Evolutionary conservation across 2,797 vertebrate genomes (phyloP).

Genomic region (Intellagama lesueurii): DNA sequence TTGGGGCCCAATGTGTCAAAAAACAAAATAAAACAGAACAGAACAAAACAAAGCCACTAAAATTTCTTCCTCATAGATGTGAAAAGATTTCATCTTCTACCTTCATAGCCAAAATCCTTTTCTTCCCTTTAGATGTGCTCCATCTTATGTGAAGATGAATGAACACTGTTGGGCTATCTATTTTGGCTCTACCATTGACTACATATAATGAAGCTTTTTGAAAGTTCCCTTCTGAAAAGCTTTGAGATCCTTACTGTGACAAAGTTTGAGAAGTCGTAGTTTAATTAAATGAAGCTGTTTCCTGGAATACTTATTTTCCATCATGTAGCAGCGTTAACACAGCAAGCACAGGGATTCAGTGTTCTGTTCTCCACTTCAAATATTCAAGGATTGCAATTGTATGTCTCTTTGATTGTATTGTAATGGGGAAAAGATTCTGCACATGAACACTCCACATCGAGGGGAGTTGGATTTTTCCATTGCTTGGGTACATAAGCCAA

Average conservation of each 20-base stretch:
- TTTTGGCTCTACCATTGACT: not conserved
- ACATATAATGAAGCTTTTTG: not conserved
- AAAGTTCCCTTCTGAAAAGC: conserved; percentile 1
- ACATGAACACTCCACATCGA: conserved; percentile 25
- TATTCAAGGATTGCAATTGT: conserved; percentile 11
- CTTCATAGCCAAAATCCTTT: not conserved
- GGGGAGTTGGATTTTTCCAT: not conserved
- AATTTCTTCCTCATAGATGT: too few species aligned
- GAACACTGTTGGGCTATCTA: not conserved
- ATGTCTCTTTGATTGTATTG: conserved; percentile 25
- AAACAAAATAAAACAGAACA: too few species aligned
- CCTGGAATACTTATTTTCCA: conserved; percentile 37
- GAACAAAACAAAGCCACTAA: too few species aligned
- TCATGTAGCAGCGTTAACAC: not conserved
- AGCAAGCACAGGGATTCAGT: conserved; percentile 18
- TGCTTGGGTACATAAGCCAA: conserved; percentile 22
- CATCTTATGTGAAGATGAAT: not conserved
- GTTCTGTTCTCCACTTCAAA: conserved; percentile 38
- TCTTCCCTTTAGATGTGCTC: conserved; percentile 10
- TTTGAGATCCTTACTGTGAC: conserved; percentile 24
- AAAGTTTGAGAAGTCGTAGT: conserved; percentile 31
- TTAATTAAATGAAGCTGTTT: conserved; percentile 41
- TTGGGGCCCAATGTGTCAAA: not conserved
- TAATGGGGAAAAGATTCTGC: conserved; percentile 19
- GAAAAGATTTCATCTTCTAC: not conserved